Base-by-base conservation (phyloP, 2,888 invertebrate genomes). In the Diarsia dahlii region DNA sequence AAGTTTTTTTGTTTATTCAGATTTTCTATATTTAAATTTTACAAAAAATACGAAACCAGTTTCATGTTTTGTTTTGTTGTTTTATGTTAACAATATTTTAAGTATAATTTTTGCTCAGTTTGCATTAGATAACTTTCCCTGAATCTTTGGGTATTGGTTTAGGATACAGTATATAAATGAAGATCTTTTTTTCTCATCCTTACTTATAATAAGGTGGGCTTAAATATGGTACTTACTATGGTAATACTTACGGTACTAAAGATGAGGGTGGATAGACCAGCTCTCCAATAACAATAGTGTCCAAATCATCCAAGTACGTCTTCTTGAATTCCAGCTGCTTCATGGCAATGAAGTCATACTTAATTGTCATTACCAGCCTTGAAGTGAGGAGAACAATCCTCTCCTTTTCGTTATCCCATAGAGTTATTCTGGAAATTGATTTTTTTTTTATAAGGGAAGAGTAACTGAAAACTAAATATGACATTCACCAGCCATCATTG, bases 341-440 rank as follows among this genome's bases (percentile, higher is more conserved):
- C 92, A 98, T 96, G 0, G 98, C 98, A 88, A 99, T 98, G 92
- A 99, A 98, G 94, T 99, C 98, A 93, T 98, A 99, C 91, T 98
- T 98, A 76, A 98, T 97, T 12, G 98, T 97, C 89, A 98, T 97
- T 48, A 99, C 95, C 58, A 97, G 97, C 87, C 97, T 97, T n/a
- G 98, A 97, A 4, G 98, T 98, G 45, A 99, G 94, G 20, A 98
- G 92, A 3, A 98, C 96, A 58, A 99, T 97, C 69, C 98, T 97
- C 93, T 99, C 99, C 89, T 98, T 98, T 91, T 99, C 98, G 90
- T 98, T 97, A 91, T 99, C 98, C 99, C 99, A 99, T 81, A 98
- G 97, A 88, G 98, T 98, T 89, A 99, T 98, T 93, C 99, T 99
- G 92, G 28, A 97, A 91, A 84, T 64, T 58, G 0, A 20, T 65